Conservation (phyloP, 2,888 invertebrate species). For the Phengaris arion region DNA sequence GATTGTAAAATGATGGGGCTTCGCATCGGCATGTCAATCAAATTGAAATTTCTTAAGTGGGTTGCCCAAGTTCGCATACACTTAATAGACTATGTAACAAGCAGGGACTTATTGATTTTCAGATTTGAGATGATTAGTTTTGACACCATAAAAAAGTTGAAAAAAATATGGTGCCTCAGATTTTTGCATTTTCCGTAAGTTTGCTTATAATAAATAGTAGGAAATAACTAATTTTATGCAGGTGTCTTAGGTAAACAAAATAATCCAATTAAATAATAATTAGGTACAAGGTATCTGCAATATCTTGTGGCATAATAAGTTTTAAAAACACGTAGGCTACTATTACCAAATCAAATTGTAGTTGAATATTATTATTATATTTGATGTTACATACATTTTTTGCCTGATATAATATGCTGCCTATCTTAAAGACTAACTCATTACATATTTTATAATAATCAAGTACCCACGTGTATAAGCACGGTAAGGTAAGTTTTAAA, state of each 20-base stretch:
- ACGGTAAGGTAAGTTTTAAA: too few relatives aligned
- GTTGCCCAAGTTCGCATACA: slow-evolving; percentile 7
- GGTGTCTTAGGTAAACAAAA: neutral
- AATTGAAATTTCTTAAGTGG: slow-evolving; percentile 25
- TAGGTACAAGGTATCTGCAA: neutral
- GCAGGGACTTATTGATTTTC: neutral
- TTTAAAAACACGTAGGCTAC: neutral
- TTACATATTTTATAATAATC: neutral
- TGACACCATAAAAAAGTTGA: neutral
- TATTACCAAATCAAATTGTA: neutral
- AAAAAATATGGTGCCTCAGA: neutral
- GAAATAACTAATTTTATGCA: neutral
- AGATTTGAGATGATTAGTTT: neutral
- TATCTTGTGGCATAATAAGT: neutral
- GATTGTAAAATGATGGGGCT: slow-evolving; percentile 64
- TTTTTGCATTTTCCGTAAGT: too few relatives aligned
- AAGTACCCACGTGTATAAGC: too few relatives aligned
- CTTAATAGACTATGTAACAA: slow-evolving; percentile 9
- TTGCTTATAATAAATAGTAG: too few relatives aligned
- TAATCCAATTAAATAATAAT: neutral
- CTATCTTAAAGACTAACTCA: neutral
- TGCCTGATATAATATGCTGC: neutral
- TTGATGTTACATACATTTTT: neutral
- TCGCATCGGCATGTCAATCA: slow-evolving; percentile 30
- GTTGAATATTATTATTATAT: neutral